Conservation (phyloP, 2,888 invertebrate species). For the Harpalus rubripes region DNA sequence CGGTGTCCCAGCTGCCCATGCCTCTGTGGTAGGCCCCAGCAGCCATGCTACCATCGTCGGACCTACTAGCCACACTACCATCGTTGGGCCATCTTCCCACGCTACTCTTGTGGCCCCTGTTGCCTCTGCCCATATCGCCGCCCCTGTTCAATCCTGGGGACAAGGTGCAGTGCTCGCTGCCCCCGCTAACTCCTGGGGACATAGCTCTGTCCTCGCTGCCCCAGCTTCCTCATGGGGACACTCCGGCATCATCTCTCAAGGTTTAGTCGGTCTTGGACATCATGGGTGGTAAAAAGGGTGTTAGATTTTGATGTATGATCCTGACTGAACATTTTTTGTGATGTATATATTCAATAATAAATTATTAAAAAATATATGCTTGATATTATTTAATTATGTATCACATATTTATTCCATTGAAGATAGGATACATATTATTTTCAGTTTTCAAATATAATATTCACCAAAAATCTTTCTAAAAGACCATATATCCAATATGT, state of each 20-base stretch:
- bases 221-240: neutral
- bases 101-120: neutral
- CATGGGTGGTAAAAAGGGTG: conserved; percentile 16
- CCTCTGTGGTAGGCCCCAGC: neutral
- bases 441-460: too few relatives aligned
- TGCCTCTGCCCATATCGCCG: neutral
- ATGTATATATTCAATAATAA: neutral
- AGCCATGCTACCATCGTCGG: conserved; percentile 3
- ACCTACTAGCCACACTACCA: neutral
- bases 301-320: conserved; percentile 7
- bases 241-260: neutral
- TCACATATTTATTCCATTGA: too few relatives aligned
- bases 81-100: neutral
- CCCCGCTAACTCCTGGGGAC: neutral
- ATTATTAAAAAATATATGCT: neutral
- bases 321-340: neutral
- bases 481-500: too few relatives aligned
- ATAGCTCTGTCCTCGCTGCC: neutral
- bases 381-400: neutral
- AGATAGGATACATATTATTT: too few relatives aligned
- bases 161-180: neutral
- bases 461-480: too few relatives aligned
- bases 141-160: too few relatives aligned
- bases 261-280: neutral
- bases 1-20: neutral